phyloP scores from a whole-genome alignment of 2,888 invertebrate species.

The Seladonia tumulorum region DNA sequence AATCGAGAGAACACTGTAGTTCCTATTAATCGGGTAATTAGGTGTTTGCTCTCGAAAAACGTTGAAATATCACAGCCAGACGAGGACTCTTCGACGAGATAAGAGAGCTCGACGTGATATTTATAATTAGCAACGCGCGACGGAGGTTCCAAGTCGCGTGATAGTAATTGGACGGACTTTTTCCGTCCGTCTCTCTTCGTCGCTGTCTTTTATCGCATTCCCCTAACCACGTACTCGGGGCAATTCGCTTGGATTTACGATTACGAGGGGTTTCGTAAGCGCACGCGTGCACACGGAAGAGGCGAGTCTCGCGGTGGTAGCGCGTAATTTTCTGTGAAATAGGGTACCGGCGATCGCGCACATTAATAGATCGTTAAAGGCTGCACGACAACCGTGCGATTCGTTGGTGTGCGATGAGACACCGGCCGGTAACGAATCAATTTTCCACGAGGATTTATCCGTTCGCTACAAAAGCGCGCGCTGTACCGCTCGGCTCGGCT shows the following conservation, averaged over 20 bases:
- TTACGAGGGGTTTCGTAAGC: conserved; percentile 43
- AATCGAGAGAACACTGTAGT: no score
- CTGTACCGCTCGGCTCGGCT: neutral
- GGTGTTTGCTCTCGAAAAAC: no score
- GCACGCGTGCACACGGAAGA: conserved; percentile 48
- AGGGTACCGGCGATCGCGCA: conserved; percentile 32
- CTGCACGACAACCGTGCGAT: conserved; percentile 17
- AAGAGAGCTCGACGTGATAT: conserved; percentile 8
- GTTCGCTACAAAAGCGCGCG: neutral
- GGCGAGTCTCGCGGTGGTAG: conserved; percentile 8
- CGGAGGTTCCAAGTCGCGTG: neutral
- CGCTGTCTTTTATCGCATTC: neutral
- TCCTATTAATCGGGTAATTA: no score
- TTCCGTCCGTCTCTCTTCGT: neutral
- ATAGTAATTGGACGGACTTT: conserved; percentile 50
- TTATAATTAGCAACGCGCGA: neutral
- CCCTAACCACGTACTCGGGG: conserved; percentile 5
- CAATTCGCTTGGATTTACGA: conserved; percentile 46
- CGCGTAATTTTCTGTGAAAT: conserved; percentile 52
- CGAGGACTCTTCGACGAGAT: neutral
- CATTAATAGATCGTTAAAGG: conserved; percentile 51
- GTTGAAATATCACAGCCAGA: no score
- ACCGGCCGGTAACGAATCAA: conserved; percentile 41
- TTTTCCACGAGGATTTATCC: conserved; percentile 44
- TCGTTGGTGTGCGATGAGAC: conserved; percentile 32